Evolutionary conservation across 2,113 vertebrate species (phyloP).

Genomic region (Odocoileus hemionus): DNA sequence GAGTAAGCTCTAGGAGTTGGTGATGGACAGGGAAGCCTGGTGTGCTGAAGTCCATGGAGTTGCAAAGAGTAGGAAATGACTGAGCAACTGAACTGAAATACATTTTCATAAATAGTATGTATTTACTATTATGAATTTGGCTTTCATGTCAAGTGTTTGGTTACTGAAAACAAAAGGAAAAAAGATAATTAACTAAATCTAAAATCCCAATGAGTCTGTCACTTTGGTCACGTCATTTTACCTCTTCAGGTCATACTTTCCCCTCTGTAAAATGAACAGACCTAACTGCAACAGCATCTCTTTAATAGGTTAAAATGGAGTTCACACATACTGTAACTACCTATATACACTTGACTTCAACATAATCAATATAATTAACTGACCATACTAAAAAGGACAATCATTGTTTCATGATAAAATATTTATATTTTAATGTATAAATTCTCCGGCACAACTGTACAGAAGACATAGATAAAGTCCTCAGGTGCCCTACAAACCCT

Average conservation of each 20-base stretch:
- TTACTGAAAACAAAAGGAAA: not conserved
- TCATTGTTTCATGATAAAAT: not conserved
- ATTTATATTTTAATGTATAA: not conserved
- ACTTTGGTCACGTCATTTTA: not conserved
- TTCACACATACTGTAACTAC: not conserved
- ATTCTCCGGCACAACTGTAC: accelerated
- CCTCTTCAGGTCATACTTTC: not conserved
- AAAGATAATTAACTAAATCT: not conserved
- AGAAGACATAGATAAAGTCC: not conserved
- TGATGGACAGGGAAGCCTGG: not conserved
- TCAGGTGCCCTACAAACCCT: not conserved
- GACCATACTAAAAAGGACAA: not conserved
- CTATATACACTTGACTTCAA: not conserved
- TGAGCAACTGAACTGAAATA: not conserved
- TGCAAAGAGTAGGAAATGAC: not conserved
- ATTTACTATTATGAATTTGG: not conserved
- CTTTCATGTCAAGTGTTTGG: not conserved
- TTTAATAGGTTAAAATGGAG: not conserved
- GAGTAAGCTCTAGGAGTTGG: not conserved
- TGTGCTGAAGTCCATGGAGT: not conserved
- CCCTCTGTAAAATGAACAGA: not conserved
- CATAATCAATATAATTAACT: not conserved
- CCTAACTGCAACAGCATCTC: not conserved
- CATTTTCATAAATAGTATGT: not conserved
- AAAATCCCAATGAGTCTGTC: not conserved